phyloP scores from a whole-genome alignment of 1,140 invertebrate species.

The Diorhabda elongata region DNA sequence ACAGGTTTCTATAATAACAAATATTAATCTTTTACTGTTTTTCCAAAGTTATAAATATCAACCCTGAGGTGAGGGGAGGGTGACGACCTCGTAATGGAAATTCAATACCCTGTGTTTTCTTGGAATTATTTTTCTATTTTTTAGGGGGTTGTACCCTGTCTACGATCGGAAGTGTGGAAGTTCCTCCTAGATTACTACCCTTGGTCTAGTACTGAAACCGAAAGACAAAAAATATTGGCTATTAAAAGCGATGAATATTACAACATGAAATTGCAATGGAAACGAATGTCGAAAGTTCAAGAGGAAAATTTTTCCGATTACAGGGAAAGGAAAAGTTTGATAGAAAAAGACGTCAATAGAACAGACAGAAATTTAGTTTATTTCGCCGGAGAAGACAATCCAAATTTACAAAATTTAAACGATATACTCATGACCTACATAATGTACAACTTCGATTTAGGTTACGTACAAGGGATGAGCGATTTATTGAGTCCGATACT shows the following conservation, averaged over 20 bases:
- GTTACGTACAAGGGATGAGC: constrained; percentile 96
- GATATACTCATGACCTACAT: constrained; percentile 98
- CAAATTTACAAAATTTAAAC: constrained; percentile 77
- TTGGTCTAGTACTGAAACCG: constrained; percentile 73
- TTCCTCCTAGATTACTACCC: constrained; percentile 86
- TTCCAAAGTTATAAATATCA: too few relatives aligned
- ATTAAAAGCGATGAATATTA: constrained; percentile 84
- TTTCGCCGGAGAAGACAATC: constrained; percentile 88
- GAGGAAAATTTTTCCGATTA: constrained; percentile 85
- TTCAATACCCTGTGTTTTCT: too few relatives aligned
- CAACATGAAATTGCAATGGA: constrained; percentile 96
- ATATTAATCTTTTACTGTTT: too few relatives aligned
- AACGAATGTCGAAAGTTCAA: constrained; percentile 80
- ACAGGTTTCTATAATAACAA: too few relatives aligned
- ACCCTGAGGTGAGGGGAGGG: too few relatives aligned
- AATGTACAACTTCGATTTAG: constrained; percentile 99
- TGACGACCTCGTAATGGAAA: too few relatives aligned
- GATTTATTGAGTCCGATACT: constrained; percentile 93
- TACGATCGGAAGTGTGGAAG: constrained; percentile 91
- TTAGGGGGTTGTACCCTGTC: constrained; percentile 56
- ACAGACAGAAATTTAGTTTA: constrained; percentile 91
- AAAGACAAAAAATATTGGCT: constrained; percentile 66
- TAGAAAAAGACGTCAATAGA: constrained; percentile 96
- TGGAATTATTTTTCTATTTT: constrained; percentile 18
- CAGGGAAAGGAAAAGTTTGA: constrained; percentile 87